Base-by-base conservation (phyloP, 2,797 vertebrate species). In the Premnoplex brunnescens region DNA sequence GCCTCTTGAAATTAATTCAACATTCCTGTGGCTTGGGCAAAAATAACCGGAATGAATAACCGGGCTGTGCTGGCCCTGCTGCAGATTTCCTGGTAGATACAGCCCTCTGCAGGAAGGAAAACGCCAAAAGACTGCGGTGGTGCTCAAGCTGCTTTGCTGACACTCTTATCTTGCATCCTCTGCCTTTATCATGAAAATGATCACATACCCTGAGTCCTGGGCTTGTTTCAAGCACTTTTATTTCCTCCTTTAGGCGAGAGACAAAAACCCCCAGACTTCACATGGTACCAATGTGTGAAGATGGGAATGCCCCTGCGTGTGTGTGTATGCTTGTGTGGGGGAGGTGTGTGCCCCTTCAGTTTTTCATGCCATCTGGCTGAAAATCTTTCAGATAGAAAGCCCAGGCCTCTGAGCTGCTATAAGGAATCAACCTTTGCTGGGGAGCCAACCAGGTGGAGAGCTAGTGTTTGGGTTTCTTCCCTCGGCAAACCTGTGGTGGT, bases 101-200 rank as follows among this genome's bases (percentile, higher is more conserved):
- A 91, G 97, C 97, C 97, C 97, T 94, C 98, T 98, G 94, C 97
- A 96, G 98, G 92, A 91, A 56, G 24, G 14, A 23, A 84, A 76
- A 72, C 9, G 51, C 32, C 39, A 69, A 22, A 59, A 72, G 34
- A 21, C 77, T 85, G 88, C 44, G 1, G 76, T 20, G 4, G 28
- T 56, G 67, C 90, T 86, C 79, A 32, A 67, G 41, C 52, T 82
- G 74, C 80, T 87, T 24, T 16, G 66, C 77, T 16, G 9, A 21
- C 6, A 8, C 6, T 17, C 54, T 63, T 58, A 36, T 11, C 44
- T 76, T 24, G 27, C 39, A 56, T 39, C 48, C 71, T 84, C 88
- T 67, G 74, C 46, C 59, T 76, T 87, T 55, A 55, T 39, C 12
- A n/a, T 2, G 5, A 36, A 64, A 87, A 87, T 1, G 0, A 58